Conservation (phyloP, 92 coral and sea anemone species). For the Montipora capitata region DNA sequence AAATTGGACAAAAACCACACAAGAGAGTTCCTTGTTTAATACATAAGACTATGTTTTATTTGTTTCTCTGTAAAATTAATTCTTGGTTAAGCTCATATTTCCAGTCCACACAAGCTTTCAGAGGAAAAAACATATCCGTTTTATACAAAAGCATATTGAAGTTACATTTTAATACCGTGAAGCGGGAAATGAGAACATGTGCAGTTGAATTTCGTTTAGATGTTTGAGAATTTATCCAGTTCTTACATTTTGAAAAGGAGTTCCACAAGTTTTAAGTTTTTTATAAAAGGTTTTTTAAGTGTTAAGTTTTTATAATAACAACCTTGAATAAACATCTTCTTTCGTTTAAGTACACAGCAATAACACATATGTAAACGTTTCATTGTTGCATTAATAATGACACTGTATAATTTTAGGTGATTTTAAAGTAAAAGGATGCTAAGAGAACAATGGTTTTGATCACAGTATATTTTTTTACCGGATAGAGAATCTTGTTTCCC, state of each 20-base stretch:
- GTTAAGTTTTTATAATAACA: background rate
- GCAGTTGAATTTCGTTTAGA: background rate
- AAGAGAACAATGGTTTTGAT: no score
- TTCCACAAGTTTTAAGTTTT: background rate
- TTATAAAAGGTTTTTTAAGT: no score
- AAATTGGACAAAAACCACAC: no score
- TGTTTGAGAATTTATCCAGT: background rate
- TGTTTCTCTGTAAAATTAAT: constrained; percentile 30
- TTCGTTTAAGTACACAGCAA: constrained; percentile 29
- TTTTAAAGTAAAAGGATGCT: no score
- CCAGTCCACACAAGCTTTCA: background rate
- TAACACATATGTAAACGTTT: constrained; percentile 22
- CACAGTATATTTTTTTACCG: no score
- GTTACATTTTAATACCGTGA: no score
- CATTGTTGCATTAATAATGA: background rate
- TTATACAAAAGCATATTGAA: no score
- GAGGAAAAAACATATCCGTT: background rate
- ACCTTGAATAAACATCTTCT: constrained; percentile 23
- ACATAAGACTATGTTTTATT: constrained; percentile 10
- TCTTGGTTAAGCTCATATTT: constrained; percentile 9
- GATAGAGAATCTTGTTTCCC: no score
- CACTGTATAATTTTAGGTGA: background rate
- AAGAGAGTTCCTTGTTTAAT: constrained; percentile 8
- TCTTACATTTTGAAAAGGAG: background rate
- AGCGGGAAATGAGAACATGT: no score